Base-by-base conservation (phyloP, 2,888 invertebrate species). In the Ectemnius continuus region DNA sequence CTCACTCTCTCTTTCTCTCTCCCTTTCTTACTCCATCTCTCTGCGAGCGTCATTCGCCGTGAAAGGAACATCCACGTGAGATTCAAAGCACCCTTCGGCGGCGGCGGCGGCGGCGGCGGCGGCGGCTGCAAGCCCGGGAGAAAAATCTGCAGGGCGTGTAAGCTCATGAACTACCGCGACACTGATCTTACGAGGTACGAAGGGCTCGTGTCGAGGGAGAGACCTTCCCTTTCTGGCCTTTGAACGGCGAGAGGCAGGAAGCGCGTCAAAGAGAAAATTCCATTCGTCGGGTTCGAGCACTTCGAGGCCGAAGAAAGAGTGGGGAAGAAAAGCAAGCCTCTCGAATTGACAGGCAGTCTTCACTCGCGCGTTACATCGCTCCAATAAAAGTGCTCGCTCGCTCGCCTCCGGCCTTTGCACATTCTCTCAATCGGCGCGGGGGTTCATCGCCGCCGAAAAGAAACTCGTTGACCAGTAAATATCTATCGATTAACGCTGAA, bases 231-330 rank as follows among this genome's bases (percentile, higher is more conserved):
- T 59, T 59, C 28, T 52, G n/a, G 14, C 16, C 52, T 52, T 16
- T 16, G 52, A 52, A 60, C 46, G 56, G 60, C n/a, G 48, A 45
- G 18, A 36, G 36, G 52, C 13, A 60, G 47, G 23, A 65, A 59
- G 23, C 16, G 16, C 13, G 66, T 67, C 67, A 67, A 67, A 67
- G 67, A 28, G 60, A 67, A 60, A 59, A 67, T 60, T 67, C 47
- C 52, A 63, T 56, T 56, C 26, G 6, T 8, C 36, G 36, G 36
- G 36, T 36, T 36, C 36, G 36, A 36, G 36, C 36, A n/a, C 20
- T 14, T 63, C n/a, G 52, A 56, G 16, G 28, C 52, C 4, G 28
- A 13, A 26, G 36, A 26, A 28, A 28, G 18, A 11, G 28, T 13
- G 60, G 18, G 58, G 45, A 45, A 26, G 36, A 56, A 16, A 18